phyloP scores from a whole-genome alignment of 2,888 invertebrate species.

The Coelinius sp. region DNA sequence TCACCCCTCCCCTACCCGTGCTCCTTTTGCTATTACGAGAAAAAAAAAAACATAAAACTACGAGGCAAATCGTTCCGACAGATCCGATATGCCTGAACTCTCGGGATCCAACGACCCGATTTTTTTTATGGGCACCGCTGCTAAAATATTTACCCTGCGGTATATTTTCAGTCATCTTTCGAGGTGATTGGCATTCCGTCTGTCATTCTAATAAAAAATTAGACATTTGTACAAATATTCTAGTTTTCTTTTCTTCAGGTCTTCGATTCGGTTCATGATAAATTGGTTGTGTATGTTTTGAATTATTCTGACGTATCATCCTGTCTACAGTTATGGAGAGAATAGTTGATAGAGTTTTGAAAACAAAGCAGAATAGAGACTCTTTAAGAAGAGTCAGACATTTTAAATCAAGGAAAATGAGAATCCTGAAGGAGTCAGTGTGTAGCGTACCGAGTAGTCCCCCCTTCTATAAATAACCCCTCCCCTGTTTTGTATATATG shows the following conservation, averaged over 20 bases:
- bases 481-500: no score
- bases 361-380: no score
- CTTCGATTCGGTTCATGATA: neutral
- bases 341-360: no score
- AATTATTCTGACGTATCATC: no score
- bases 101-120: constrained; percentile 29
- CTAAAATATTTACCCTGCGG: constrained; percentile 35
- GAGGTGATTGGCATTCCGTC: constrained; percentile 8
- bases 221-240: neutral
- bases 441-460: no score
- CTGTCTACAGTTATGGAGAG: no score
- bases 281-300: no score
- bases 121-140: constrained; percentile 10
- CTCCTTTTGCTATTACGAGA: constrained; percentile 49
- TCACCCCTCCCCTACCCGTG: constrained; percentile 14
- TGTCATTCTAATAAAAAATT: neutral
- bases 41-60: constrained; percentile 32
- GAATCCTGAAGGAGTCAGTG: no score
- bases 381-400: no score
- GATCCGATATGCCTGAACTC: constrained; percentile 55
- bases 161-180: constrained; percentile 20
- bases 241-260: neutral
- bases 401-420: no score
- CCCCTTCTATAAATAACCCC: no score
- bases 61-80: constrained; percentile 61